A percentile compares a stretch with the other conserved stretches of the same genome.
Conservation (phyloP, 2,113 vertebrate genomes). For the Uria aalge region DNA sequence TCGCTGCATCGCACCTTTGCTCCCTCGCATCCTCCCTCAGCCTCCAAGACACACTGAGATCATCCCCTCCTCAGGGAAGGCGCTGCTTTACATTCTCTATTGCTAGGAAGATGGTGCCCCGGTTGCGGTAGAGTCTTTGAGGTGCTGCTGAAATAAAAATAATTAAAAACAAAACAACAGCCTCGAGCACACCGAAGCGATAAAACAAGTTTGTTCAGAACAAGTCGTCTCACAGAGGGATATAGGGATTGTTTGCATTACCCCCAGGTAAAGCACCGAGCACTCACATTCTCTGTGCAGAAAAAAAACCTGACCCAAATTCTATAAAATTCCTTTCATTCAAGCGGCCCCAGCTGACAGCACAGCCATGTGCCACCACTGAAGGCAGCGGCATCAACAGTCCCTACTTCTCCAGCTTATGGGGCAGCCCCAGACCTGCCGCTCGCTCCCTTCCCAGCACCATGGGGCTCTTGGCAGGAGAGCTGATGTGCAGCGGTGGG, state of each 20-base stretch:
- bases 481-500: fast-evolving
- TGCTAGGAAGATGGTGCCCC: neutral
- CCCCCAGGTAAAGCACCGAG: neutral
- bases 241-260: neutral
- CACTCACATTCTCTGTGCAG: neutral
- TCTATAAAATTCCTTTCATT: neutral
- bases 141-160: neutral
- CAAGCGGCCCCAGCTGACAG: neutral
- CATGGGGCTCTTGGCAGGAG: neutral
- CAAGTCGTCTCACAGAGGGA: neutral
- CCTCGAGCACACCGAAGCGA: neutral
- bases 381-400: neutral
- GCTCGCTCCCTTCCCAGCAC: neutral
- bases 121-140: neutral
- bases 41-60: neutral
- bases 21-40: neutral
- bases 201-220: neutral
- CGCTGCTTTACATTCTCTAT: neutral
- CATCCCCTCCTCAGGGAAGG: neutral
- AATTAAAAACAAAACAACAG: neutral
- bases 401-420: neutral
- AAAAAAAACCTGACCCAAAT: neutral
- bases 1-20: neutral
- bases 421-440: neutral
- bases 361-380: neutral